A percentile compares a stretch with the other conserved stretches of the same genome.
Conservation (phyloP, 2,888 invertebrate genomes). For the Catocala nupta region DNA sequence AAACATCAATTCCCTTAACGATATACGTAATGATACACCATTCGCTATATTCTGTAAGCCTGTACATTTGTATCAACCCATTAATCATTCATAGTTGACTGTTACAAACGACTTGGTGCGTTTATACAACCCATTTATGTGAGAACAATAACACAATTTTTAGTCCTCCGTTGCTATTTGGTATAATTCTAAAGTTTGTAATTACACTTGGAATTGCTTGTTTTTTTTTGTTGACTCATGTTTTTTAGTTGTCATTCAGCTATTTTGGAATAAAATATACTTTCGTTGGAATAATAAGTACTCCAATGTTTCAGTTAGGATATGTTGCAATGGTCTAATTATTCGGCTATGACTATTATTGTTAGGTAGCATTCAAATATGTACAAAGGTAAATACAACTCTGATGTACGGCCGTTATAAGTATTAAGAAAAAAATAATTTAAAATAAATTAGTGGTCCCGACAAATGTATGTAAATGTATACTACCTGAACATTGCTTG, state of each 20-base stretch:
- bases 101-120: conserved; percentile 55
- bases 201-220: conserved; percentile 36
- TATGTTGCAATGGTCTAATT: too few relatives aligned
- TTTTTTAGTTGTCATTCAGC: conserved; percentile 1
- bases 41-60: conserved; percentile 39
- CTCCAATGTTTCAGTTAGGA: too few relatives aligned
- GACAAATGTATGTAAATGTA: too few relatives aligned
- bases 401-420: too few relatives aligned
- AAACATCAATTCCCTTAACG: conserved; percentile 29
- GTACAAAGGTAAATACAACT: too few relatives aligned
- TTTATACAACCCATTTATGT: conserved; percentile 36
- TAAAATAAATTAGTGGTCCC: too few relatives aligned
- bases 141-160: conserved; percentile 30
- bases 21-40: conserved; percentile 49
- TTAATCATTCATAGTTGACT: conserved; percentile 58
- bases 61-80: conserved; percentile 25
- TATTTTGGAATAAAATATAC: too few relatives aligned
- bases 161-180: not conserved
- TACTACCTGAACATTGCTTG: too few relatives aligned
- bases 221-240: conserved; percentile 13
- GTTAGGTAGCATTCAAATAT: too few relatives aligned
- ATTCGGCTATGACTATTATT: too few relatives aligned
- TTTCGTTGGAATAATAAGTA: too few relatives aligned
- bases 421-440: too few relatives aligned
- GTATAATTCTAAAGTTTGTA: conserved; percentile 17